These are phyloP conservation scores for Mormyrops boulengeri DNA, from an alignment of 2,797 vertebrate genomes.

Conservation along the genomic window DNA sequence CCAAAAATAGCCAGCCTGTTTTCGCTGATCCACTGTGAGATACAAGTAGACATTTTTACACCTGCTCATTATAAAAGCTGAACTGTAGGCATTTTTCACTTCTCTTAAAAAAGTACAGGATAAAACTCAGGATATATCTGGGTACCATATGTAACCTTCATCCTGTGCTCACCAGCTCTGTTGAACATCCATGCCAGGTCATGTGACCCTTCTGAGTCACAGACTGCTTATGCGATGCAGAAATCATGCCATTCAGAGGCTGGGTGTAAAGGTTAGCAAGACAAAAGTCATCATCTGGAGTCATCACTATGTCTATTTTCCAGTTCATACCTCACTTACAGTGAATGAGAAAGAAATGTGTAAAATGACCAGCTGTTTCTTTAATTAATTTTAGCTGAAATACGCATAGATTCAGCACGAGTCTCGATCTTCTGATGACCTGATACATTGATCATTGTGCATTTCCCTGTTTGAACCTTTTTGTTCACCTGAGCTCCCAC, in stretches of 20 bases:
- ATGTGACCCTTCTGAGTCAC: not conserved
- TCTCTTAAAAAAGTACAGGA: conserved; percentile 26
- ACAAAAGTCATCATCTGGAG: not conserved
- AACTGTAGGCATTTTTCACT: conserved; percentile 14
- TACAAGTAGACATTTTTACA: conserved; percentile 39
- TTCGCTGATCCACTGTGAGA: conserved; percentile 40
- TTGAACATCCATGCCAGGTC: not conserved
- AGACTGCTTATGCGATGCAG: not conserved
- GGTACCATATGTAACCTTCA: conserved; percentile 11
- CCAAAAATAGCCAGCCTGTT: conserved; percentile 38
- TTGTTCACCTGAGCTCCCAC: not conserved
- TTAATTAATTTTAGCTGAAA: not conserved
- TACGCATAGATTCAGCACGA: not conserved
- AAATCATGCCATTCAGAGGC: not conserved
- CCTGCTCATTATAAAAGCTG: conserved; percentile 34
- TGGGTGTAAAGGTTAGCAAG: not conserved
- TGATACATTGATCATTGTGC: not conserved
- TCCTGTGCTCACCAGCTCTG: not conserved
- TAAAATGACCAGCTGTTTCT: not conserved
- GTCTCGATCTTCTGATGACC: not conserved
- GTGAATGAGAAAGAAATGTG: not conserved
- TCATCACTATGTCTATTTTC: not conserved
- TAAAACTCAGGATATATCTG: not conserved
- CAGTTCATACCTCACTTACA: not conserved
- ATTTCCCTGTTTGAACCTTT: not conserved